These are phyloP conservation scores for Leptinotarsa tumamoca DNA, from an alignment of 2,888 invertebrate genomes.

Conservation along the genomic window DNA sequence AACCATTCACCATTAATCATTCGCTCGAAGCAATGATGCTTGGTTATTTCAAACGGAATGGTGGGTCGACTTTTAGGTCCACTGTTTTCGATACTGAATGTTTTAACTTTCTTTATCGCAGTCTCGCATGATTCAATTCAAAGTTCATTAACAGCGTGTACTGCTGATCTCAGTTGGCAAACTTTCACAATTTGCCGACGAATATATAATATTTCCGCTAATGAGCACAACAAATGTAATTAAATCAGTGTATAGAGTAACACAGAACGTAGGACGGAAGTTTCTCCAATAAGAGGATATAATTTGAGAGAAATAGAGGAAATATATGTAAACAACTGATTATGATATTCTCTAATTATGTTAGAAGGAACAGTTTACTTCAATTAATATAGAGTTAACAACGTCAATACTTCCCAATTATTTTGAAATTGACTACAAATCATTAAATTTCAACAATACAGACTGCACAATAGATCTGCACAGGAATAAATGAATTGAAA, in stretches of 20 bases:
- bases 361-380: no score
- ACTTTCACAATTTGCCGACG: slow-evolving; percentile 1
- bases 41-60: background rate
- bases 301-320: background rate
- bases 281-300: background rate
- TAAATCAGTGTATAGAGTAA: background rate
- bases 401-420: no score
- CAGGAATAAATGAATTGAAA: no score
- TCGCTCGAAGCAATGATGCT: background rate
- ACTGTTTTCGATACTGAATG: background rate
- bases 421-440: no score
- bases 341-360: no score
- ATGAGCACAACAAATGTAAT: slow-evolving; percentile 10
- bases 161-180: background rate
- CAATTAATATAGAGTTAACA: no score
- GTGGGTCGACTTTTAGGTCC: background rate
- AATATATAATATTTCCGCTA: background rate
- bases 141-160: background rate
- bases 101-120: background rate
- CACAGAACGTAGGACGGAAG: background rate
- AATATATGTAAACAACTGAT: no score
- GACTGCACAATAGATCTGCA: no score
- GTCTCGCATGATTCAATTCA: slow-evolving; percentile 5
- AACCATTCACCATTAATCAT: background rate
- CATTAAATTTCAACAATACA: no score